Evolutionary conservation across 2,888 invertebrate species (phyloP).

Genomic region (Sicus ferrugineus): DNA sequence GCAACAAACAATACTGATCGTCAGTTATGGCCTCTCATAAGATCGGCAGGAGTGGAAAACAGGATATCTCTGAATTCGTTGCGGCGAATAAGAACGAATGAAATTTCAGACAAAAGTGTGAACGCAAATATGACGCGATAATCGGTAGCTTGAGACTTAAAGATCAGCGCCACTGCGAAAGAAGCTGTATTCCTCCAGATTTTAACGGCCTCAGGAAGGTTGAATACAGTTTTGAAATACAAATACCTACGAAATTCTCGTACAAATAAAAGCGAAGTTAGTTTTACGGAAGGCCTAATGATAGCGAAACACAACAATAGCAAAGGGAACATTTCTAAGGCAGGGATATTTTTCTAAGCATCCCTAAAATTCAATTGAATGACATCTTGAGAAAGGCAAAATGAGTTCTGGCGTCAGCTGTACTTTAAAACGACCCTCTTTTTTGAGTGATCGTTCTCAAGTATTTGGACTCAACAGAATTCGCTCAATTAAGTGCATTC

Average conservation of each 20-base stretch:
- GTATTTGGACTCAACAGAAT: background rate
- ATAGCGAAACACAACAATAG: background rate
- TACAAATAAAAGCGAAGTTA: background rate
- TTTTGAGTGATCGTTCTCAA: background rate
- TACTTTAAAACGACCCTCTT: conserved; percentile 12
- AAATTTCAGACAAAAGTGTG: too few species aligned
- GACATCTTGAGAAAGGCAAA: conserved; percentile 50
- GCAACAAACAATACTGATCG: too few species aligned
- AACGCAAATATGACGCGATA: too few species aligned
- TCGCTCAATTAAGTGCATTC: conserved; percentile 32
- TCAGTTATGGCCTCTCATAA: too few species aligned
- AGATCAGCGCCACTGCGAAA: conserved; percentile 13
- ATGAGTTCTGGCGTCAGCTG: conserved; percentile 35
- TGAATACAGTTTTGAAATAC: too few species aligned
- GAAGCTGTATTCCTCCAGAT: background rate
- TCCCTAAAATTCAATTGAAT: conserved; percentile 44
- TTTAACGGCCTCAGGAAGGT: too few species aligned
- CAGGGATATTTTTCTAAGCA: background rate
- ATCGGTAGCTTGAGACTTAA: too few species aligned
- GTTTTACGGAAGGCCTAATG: background rate
- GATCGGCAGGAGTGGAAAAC: too few species aligned
- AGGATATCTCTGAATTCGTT: too few species aligned
- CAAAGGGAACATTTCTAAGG: conserved; percentile 1
- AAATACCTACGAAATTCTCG: too few species aligned
- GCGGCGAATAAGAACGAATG: too few species aligned